These are phyloP conservation scores for Alcis repandata DNA, from an alignment of 2,888 invertebrate species.

Conservation along the genomic window DNA sequence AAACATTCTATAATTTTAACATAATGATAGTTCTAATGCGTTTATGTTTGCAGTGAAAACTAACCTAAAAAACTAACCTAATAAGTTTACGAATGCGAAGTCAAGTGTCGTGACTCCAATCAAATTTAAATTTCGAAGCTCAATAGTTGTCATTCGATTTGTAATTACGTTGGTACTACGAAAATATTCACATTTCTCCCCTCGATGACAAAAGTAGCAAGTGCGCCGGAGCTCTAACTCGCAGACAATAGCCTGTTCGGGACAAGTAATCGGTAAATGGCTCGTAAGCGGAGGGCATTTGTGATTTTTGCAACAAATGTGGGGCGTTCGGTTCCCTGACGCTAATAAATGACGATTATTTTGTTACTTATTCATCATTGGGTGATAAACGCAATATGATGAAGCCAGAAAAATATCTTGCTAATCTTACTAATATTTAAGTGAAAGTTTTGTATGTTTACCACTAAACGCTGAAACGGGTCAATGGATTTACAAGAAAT, in stretches of 20 bases:
- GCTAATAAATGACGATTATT: conserved; percentile 32
- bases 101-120: not conserved
- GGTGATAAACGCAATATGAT: conserved; percentile 10
- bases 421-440: not conserved
- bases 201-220: not conserved
- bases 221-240: conserved; percentile 52
- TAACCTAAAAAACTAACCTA: no score
- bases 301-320: conserved; percentile 60
- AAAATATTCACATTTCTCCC: not conserved
- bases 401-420: not conserved
- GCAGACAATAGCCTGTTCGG: conserved; percentile 67
- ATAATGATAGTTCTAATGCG: not conserved
- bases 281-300: conserved; percentile 63
- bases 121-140: not conserved
- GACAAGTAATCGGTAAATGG: conserved; percentile 71
- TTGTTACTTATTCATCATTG: conserved; percentile 27
- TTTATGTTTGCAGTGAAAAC: no score
- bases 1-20: not conserved
- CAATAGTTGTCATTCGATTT: not conserved
- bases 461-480: no score
- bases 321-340: conserved; percentile 51
- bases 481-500: no score
- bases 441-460: not conserved
- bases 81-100: not conserved
- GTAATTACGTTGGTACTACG: not conserved